Evolutionary conservation across 1,140 invertebrate species (phyloP), one percentile per base, ranked within the genome.

Genomic region (Augochlora pura): DNA sequence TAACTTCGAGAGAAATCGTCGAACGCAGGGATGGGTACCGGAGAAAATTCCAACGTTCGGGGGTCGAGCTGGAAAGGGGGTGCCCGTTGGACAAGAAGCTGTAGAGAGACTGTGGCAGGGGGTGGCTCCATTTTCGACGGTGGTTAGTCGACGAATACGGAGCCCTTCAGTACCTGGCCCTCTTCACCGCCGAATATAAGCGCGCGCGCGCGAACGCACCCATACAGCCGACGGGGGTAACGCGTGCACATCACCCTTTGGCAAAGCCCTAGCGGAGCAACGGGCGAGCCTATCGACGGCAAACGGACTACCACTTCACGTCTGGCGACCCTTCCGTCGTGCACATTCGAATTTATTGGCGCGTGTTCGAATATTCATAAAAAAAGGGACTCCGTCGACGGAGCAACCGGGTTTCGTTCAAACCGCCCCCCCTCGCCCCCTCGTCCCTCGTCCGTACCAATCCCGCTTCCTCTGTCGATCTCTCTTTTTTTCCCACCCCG

Each of bases 341-440:
- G 87, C 89, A 84, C 88, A 93, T 93, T 93, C 90, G 88, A 91
- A 92, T 90, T 93, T 92, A 92, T 92, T 92, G 91, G 89, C 91
- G 91, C 91, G 91, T 92, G 89, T 90, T 90, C 87, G 90, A 91
- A 92, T 92, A 92, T 92, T 92, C 91, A 91, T 91, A 91, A 91
- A 91, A 84, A 86, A 88, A 85, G 82, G 77, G 81, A 77, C 73
- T 85, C 73, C 80, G 65, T 59, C 80, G 74, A 57, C 80, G 69
- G 83, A 80, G 76, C 71, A 80, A 79, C 70, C 49, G 82, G 57
- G 57, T 71, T 81, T 42, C 75, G 75, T 75, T 21, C 57, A 52
- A n/a, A n/a, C n/a, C n/a, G 25, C 39, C 66, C 67, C 49, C 60
- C 42, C 62, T 27, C 74, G 54, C 14, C 27, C 23, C 27, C 38